Percentiles rank a stretch among this genome's conserved stretches.
phyloP scores from a whole-genome alignment of 2,888 invertebrate genomes.

The Melanotus villosus region DNA sequence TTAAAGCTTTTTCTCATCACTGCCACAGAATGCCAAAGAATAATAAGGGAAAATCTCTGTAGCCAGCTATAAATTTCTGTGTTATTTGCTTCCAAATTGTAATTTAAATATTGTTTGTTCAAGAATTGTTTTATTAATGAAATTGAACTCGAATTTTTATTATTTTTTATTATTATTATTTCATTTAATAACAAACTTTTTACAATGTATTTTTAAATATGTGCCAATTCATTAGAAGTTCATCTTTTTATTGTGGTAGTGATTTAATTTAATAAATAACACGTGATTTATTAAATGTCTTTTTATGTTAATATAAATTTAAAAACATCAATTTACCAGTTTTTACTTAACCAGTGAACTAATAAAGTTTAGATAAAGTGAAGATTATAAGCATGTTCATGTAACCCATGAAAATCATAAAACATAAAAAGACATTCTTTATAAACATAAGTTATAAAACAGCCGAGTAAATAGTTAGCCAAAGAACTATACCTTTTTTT shows the following conservation, averaged over 20 bases:
- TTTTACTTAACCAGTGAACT: too few species aligned
- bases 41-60: neutral
- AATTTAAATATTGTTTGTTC: neutral
- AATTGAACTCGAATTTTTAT: neutral
- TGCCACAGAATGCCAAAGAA: conserved; percentile 18
- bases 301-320: too few species aligned
- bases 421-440: too few species aligned
- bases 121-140: neutral
- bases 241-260: neutral
- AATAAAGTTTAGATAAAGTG: too few species aligned
- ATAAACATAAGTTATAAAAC: too few species aligned
- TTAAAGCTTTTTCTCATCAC: conserved; percentile 5
- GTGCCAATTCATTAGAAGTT: neutral
- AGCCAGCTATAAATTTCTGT: neutral
- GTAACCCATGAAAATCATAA: too few species aligned
- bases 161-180: neutral
- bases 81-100: neutral
- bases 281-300: too few species aligned
- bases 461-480: too few species aligned
- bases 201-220: neutral
- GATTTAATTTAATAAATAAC: neutral
- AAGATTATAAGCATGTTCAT: too few species aligned
- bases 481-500: neutral
- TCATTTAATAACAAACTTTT: neutral
- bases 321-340: too few species aligned